Base-by-base conservation (phyloP, 2,797 vertebrate species). In the Onychomys leucogaster region DNA sequence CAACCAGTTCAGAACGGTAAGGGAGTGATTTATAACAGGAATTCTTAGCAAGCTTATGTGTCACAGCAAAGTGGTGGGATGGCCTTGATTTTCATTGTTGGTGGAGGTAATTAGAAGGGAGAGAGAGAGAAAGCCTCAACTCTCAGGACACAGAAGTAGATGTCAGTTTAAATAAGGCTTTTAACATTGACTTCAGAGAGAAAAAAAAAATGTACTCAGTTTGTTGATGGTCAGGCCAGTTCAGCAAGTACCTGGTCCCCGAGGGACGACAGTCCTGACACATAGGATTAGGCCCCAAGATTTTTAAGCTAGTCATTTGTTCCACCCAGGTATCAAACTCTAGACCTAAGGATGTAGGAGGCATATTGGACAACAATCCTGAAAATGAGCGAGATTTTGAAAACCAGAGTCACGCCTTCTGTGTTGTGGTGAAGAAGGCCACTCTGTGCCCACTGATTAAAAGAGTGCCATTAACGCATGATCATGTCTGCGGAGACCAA, bases 31-130 rank as follows among this genome's bases (percentile, higher is more conserved):
- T 88, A 84, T 49, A 81, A 84, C 37, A 69, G 32, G n/a, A 14
- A 41, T 94, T 81, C 49, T 63, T 41, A 83, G 80, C 32, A 96
- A 87, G 88, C n/a, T 84, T 85, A 32, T 57, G 69, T 81, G 92
- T 76, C 49, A 41, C 65, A 27, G 41, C 63, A 52, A 49, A 57
- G 23, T 49, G 52, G 12, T 52, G 23, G 41, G 55, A 91, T 67
- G 65, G 90, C 71, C 80, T 87, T 19, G 78, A 27, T 76, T 94
- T 89, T 71, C 63, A 55, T 16, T 65, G 63, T 80, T 46, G 32
- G 49, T 82, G 17, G 37, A 92, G 49, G 34, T 94, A n/a, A 49
- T 91, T 69, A 55, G 69, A 69, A 52, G 75, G 34, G 82, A 94
- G 67, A 71, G 37, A 71, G 37, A n/a, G 85, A 41, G n/a, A 73